phyloP scores from a whole-genome alignment of 2,113 vertebrate genomes.

The Egretta garzetta region DNA sequence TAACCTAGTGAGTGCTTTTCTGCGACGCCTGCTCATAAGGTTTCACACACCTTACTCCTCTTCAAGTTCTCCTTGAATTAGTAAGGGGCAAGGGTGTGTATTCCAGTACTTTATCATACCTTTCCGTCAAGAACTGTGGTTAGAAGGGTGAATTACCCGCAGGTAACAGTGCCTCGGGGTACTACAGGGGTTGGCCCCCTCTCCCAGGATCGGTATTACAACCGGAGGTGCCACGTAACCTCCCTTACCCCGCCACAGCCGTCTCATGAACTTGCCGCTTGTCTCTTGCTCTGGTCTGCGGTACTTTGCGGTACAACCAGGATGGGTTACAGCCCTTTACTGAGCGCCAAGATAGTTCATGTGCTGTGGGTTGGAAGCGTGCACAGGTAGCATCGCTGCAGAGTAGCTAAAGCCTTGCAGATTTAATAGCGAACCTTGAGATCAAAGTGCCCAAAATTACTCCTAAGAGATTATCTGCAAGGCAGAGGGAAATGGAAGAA shows the following conservation, averaged over 20 bases:
- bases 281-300: not conserved
- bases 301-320: not conserved
- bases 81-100: not conserved
- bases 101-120: not conserved
- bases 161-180: not conserved
- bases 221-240: not conserved
- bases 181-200: not conserved
- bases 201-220: not conserved
- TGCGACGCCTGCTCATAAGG: not conserved
- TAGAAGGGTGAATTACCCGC: not conserved
- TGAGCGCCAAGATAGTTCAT: not conserved
- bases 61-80: not conserved
- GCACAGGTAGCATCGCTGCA: fast-evolving
- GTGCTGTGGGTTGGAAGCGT: not conserved
- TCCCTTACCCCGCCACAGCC: not conserved
- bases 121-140: fast-evolving
- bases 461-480: not conserved
- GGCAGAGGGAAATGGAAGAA: not conserved
- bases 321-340: not conserved
- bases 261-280: not conserved
- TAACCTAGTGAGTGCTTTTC: not conserved
- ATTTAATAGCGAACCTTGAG: not conserved
- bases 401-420: not conserved
- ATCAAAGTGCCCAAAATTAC: not conserved
- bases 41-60: not conserved